Percentiles rank a stretch among this genome's conserved stretches.
phyloP scores from a whole-genome alignment of 2,888 invertebrate genomes.

The Stenotaenia linearis region DNA sequence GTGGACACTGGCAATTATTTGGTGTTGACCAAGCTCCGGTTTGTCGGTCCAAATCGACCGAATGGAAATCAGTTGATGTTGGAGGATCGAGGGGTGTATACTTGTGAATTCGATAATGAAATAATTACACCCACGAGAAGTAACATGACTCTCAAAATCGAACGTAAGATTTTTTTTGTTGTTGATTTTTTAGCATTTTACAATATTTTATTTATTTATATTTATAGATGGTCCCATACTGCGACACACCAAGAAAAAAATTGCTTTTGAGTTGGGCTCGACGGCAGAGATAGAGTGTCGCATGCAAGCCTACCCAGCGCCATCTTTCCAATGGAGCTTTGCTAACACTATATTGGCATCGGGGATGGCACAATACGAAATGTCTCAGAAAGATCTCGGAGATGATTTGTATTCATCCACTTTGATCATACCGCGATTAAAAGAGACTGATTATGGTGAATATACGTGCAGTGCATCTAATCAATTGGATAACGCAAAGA shows the following conservation, averaged over 20 bases:
- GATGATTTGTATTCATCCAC: constrained; percentile 81
- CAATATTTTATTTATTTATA: background rate
- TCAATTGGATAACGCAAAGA: constrained; percentile 60
- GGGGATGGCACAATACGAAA: constrained; percentile 67
- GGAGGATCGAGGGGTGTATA: constrained; percentile 77
- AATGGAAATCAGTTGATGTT: constrained; percentile 47
- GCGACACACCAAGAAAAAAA: constrained; percentile 58
- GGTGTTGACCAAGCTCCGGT: constrained; percentile 74
- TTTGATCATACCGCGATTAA: constrained; percentile 63
- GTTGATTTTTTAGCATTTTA: too few species aligned
- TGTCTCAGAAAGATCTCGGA: constrained; percentile 70
- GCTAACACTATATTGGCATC: constrained; percentile 44
- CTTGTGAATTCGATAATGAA: constrained; percentile 82
- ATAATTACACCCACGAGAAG: constrained; percentile 82
- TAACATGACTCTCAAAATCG: constrained; percentile 82
- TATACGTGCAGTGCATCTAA: constrained; percentile 85
- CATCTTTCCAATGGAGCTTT: constrained; percentile 79
- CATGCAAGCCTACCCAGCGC: constrained; percentile 86
- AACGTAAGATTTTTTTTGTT: constrained; percentile 75
- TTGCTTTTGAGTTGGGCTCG: constrained; percentile 77
- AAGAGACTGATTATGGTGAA: constrained; percentile 69
- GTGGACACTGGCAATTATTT: constrained; percentile 72
- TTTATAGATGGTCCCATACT: constrained; percentile 72
- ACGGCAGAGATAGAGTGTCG: constrained; percentile 80
- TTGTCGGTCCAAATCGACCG: constrained; percentile 66